phyloP scores from a whole-genome alignment of 1,140 invertebrate species.

The Procambarus virginalis region DNA sequence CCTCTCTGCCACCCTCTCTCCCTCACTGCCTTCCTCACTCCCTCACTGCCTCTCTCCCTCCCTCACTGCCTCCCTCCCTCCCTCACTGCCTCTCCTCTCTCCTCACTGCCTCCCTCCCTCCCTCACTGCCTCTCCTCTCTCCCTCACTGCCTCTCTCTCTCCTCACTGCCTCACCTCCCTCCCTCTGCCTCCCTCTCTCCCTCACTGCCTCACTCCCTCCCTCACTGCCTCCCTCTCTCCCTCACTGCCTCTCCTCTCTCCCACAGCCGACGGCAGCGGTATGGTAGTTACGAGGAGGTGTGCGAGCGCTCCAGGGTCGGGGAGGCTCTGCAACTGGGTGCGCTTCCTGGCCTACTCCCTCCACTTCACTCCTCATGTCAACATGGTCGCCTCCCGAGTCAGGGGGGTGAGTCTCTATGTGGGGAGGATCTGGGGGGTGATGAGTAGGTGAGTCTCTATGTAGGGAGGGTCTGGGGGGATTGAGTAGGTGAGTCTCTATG shows the following conservation, averaged over 20 bases:
- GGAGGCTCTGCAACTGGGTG: slow-evolving; percentile 63
- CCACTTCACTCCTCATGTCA: slow-evolving; percentile 57
- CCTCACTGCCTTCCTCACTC: not conserved
- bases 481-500: not conserved
- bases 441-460: not conserved
- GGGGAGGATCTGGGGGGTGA: not conserved
- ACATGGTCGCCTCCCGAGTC: slow-evolving; percentile 65
- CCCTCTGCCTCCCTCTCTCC: slow-evolving; percentile 23
- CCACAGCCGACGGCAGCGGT: slow-evolving; percentile 39
- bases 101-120: not conserved
- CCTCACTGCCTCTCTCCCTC: not conserved
- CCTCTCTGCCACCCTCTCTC: not conserved
- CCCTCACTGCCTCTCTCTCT: slow-evolving; percentile 8
- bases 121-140: not conserved
- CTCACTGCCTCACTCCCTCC: slow-evolving; percentile 4
- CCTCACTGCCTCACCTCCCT: slow-evolving; percentile 9
- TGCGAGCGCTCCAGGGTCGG: slow-evolving; percentile 28
- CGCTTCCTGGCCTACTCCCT: slow-evolving; percentile 36
- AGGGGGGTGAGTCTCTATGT: slow-evolving; percentile 49
- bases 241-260: not conserved
- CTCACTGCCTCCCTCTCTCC: slow-evolving; percentile 31
- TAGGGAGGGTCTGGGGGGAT: not conserved
- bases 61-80: not conserved
- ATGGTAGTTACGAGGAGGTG: slow-evolving; percentile 62
- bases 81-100: not conserved